phyloP scores from a whole-genome alignment of 2,797 vertebrate genomes.

The Craterocephalus amniculus region DNA sequence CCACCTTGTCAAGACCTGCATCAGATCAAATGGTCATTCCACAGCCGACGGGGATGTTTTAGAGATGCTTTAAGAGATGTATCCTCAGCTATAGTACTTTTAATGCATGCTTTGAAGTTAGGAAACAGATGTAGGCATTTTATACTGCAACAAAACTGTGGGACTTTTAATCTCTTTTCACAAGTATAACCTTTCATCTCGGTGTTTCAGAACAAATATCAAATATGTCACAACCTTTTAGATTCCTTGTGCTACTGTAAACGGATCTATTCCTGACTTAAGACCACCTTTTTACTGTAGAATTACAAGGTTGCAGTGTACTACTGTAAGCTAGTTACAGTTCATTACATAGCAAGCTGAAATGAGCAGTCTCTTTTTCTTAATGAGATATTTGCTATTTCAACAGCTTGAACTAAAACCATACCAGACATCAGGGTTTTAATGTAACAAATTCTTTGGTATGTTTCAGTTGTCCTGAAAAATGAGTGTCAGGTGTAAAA shows the following conservation, averaged over 20 bases:
- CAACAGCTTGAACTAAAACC: constrained; percentile 12
- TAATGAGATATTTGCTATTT: constrained; percentile 18
- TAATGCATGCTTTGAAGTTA: constrained; percentile 68
- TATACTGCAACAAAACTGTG: constrained; percentile 28
- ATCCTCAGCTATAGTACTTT: constrained; percentile 21
- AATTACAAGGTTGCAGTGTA: constrained; percentile 32
- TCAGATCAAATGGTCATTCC: constrained; percentile 34
- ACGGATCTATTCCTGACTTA: constrained; percentile 14
- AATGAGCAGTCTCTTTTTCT: constrained; percentile 41
- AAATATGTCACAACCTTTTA: constrained; percentile 29
- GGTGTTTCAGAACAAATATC: constrained; percentile 55
- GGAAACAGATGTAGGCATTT: constrained; percentile 48
- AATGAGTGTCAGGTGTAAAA: constrained; percentile 33
- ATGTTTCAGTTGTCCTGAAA: constrained; percentile 15
- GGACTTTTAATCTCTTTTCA: constrained; percentile 50
- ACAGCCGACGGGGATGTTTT: constrained; percentile 2
- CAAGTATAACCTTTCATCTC: constrained; percentile 42
- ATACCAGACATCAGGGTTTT: background rate
- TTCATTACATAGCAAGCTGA: constrained; percentile 31
- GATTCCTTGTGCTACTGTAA: constrained; percentile 14
- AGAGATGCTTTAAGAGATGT: constrained; percentile 3
- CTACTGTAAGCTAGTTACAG: constrained; percentile 37
- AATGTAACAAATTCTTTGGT: constrained; percentile 9
- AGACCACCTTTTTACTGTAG: constrained; percentile 33
- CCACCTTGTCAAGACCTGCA: constrained; percentile 61